phyloP scores from a whole-genome alignment of 2,113 vertebrate genomes.

The Perccottus glenii region DNA sequence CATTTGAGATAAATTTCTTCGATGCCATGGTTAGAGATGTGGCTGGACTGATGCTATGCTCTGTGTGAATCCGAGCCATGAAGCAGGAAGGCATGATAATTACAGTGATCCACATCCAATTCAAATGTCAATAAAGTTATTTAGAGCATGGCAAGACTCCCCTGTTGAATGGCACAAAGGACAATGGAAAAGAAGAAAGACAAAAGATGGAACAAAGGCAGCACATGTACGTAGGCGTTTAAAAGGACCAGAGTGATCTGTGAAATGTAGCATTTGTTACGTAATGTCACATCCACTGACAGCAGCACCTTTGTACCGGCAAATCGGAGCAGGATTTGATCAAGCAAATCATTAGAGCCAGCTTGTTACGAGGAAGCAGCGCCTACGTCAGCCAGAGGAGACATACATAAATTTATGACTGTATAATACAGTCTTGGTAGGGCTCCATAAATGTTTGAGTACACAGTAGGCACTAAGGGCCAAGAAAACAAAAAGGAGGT shows the following conservation, averaged over 20 bases:
- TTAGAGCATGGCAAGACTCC: slow-evolving; percentile 58
- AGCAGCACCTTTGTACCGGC: slow-evolving; percentile 47
- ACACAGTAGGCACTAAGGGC: slow-evolving; percentile 32
- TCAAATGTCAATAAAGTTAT: slow-evolving; percentile 75
- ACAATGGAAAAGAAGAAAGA: slow-evolving; percentile 14
- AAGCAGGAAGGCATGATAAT: slow-evolving; percentile 71
- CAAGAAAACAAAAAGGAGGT: slow-evolving; percentile 26
- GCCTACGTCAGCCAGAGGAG: slow-evolving; percentile 8
- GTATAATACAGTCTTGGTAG: slow-evolving; percentile 46
- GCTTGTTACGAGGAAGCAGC: slow-evolving; percentile 9
- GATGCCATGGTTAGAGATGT: slow-evolving; percentile 27
- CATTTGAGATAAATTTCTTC: slow-evolving; percentile 16
- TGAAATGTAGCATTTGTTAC: slow-evolving; percentile 33
- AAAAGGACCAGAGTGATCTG: slow-evolving; percentile 2
- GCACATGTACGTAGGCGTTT: slow-evolving; percentile 1
- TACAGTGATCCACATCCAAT: slow-evolving; percentile 67
- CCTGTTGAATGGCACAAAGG: slow-evolving; percentile 9
- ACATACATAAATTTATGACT: slow-evolving; percentile 66
- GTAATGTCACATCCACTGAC: slow-evolving; percentile 26
- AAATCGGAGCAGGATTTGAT: slow-evolving; percentile 42
- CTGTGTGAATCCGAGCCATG: slow-evolving; percentile 49
- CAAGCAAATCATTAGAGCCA: slow-evolving; percentile 30
- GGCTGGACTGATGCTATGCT: slow-evolving; percentile 34
- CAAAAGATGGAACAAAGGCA: slow-evolving; percentile 8
- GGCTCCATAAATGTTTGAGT: slow-evolving; percentile 64